Conservation (phyloP, 2,113 vertebrate species). For the Suncus etruscus region DNA sequence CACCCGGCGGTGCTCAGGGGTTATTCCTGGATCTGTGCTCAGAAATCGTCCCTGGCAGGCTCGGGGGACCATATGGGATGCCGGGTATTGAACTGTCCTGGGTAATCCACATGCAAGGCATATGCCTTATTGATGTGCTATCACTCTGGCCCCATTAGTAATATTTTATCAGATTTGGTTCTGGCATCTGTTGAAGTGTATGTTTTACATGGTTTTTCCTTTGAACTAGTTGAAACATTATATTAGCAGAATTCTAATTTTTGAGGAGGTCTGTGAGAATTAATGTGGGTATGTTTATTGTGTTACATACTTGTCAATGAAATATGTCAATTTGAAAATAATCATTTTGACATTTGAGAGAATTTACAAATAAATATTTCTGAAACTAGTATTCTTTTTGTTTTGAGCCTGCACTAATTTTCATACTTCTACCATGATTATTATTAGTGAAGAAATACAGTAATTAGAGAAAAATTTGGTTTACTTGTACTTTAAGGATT, state of each 20-base stretch:
- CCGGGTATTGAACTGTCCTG: no score
- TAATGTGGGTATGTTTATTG: neutral
- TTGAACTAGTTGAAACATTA: neutral
- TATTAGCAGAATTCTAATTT: neutral
- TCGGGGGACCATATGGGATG: no score
- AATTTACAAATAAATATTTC: neutral
- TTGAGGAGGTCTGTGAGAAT: neutral
- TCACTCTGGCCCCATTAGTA: neutral
- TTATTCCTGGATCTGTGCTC: no score
- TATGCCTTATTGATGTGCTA: no score
- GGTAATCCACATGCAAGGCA: no score
- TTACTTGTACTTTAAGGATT: conserved; percentile 1
- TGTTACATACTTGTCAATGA: neutral
- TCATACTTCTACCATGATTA: neutral
- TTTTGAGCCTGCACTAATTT: neutral
- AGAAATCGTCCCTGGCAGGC: no score
- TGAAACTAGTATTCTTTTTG: neutral
- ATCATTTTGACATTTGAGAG: neutral
- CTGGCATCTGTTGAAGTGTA: neutral
- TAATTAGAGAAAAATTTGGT: neutral
- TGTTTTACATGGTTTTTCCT: neutral
- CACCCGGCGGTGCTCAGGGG: no score
- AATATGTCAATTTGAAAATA: neutral
- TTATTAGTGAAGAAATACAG: neutral
- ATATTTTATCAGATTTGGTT: neutral